These are phyloP conservation scores for Brachypterus glaber DNA, from an alignment of 2,888 invertebrate species.

Conservation along the genomic window DNA sequence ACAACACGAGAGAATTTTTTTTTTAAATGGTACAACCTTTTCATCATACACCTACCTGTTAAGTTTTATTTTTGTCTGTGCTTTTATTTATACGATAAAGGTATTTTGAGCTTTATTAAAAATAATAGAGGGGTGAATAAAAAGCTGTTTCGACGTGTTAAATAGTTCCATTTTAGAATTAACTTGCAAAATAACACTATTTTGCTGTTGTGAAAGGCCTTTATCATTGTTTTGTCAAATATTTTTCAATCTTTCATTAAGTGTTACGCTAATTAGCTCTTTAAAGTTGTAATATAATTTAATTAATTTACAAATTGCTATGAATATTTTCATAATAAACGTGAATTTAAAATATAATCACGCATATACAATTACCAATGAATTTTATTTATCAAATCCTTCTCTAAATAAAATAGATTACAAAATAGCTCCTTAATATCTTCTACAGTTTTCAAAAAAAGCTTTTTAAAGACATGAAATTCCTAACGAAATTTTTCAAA, in stretches of 20 bases:
- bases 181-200: slow-evolving; percentile 31
- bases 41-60: slow-evolving; percentile 19
- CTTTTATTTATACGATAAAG: slow-evolving; percentile 38
- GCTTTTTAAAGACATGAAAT: too few relatives aligned
- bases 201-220: slow-evolving; percentile 37
- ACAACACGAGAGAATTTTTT: too few relatives aligned
- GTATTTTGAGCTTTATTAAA: slow-evolving; percentile 40
- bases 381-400: slow-evolving; percentile 32
- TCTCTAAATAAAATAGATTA: too few relatives aligned
- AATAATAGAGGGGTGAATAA: slow-evolving; percentile 39
- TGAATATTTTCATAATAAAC: slow-evolving; percentile 42
- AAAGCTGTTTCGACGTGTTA: slow-evolving; percentile 34
- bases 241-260: slow-evolving; percentile 30
- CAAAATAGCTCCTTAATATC: too few relatives aligned
- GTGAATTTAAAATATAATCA: slow-evolving; percentile 40
- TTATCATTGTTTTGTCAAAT: slow-evolving; percentile 33
- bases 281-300: slow-evolving; percentile 40
- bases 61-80: slow-evolving; percentile 38
- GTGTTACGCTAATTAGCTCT: slow-evolving; percentile 36
- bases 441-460: too few relatives aligned
- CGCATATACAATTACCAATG: slow-evolving; percentile 35
- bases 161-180: slow-evolving; percentile 34
- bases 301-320: slow-evolving; percentile 38
- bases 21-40: slow-evolving; percentile 28
- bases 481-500: too few relatives aligned